A percentile compares a stretch with the other conserved stretches of the same genome.
Evolutionary conservation across 2,888 invertebrate species (phyloP).

Genomic region (Brachyptera risi): DNA sequence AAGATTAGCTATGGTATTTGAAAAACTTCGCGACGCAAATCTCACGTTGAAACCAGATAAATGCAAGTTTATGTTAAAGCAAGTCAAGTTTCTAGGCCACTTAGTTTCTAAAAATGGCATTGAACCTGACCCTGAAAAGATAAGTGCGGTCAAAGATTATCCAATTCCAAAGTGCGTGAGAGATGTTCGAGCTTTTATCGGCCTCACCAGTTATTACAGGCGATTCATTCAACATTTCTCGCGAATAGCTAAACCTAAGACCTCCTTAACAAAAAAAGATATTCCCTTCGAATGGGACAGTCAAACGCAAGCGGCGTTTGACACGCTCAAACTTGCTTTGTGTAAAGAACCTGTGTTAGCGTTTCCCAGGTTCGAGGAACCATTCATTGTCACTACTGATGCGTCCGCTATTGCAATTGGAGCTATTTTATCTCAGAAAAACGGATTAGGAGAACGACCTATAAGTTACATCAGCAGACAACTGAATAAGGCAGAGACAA

Average conservation of each 20-base stretch:
- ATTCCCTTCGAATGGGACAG: background rate
- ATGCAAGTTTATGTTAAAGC: background rate
- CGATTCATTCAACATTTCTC: background rate
- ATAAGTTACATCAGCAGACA: constrained; percentile 25
- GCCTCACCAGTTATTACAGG: constrained; percentile 1
- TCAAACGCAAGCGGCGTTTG: background rate
- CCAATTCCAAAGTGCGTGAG: background rate
- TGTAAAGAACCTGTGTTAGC: background rate
- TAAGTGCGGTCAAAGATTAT: background rate
- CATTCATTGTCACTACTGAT: constrained; percentile 16
- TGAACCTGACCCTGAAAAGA: background rate
- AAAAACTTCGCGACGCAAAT: background rate
- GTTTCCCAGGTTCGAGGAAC: background rate
- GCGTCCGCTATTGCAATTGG: constrained; percentile 27
- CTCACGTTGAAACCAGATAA: constrained; percentile 3
- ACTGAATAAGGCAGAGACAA: constrained; percentile 3
- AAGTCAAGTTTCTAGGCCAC: constrained; percentile 5
- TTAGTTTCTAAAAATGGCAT: background rate
- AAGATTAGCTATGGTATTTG: background rate
- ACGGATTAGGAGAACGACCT: constrained; percentile 19
- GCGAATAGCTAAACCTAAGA: background rate
- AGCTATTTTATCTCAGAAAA: constrained; percentile 26
- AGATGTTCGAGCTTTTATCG: background rate
- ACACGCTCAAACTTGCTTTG: background rate
- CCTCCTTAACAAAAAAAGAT: background rate